These are phyloP conservation scores for Platycnemis pennipes DNA, from an alignment of 2,888 invertebrate species.

Conservation along the genomic window DNA sequence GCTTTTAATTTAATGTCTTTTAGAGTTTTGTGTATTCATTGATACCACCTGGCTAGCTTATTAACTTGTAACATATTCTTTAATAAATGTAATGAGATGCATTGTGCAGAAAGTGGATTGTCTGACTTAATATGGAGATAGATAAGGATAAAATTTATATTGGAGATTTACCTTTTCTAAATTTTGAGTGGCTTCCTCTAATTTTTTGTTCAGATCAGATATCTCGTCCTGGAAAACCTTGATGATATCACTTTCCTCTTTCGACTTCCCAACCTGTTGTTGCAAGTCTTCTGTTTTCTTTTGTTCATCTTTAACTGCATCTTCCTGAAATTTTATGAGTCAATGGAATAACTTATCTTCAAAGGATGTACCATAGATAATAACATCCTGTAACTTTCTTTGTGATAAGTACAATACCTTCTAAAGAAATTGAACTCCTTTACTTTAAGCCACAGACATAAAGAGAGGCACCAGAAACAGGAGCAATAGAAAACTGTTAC, in stretches of 20 bases:
- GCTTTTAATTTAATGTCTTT: too few species aligned
- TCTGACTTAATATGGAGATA: background rate
- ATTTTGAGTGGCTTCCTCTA: constrained; percentile 76
- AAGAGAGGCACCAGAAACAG: too few species aligned
- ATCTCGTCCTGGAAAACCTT: constrained; percentile 75
- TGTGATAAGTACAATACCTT: too few species aligned
- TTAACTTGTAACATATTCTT: background rate
- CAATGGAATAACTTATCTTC: constrained; percentile 12
- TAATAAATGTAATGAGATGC: too few species aligned
- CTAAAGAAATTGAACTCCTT: too few species aligned
- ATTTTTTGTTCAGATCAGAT: constrained; percentile 77
- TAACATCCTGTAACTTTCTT: too few species aligned
- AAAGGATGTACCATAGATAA: background rate
- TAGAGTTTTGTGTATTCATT: too few species aligned
- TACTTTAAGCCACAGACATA: too few species aligned
- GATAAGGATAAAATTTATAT: background rate
- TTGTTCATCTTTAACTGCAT: constrained; percentile 80
- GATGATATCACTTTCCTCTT: constrained; percentile 73
- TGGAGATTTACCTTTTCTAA: constrained; percentile 78
- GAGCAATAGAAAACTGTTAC: too few species aligned
- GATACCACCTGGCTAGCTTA: background rate
- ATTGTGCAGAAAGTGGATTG: too few species aligned
- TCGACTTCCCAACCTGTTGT: constrained; percentile 4
- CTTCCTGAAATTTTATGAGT: constrained; percentile 77
- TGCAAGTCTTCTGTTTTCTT: constrained; percentile 76